Percentiles rank a stretch among this genome's conserved stretches.
These are phyloP conservation scores for Strix occidentalis DNA, from an alignment of 2,797 vertebrate species.

Conservation along the genomic window DNA sequence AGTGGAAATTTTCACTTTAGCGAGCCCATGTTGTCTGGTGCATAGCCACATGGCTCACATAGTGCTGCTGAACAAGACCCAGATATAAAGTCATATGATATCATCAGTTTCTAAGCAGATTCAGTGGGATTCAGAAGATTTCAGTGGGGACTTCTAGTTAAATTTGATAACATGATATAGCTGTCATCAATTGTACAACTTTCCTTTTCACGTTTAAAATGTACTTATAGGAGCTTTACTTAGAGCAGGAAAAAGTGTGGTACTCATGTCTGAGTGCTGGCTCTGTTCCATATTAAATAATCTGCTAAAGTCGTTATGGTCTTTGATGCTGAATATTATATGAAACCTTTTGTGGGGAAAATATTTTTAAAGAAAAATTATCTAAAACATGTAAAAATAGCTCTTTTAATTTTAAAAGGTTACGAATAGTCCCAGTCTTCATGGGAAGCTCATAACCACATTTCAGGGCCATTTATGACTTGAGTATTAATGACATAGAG, in stretches of 20 bases:
- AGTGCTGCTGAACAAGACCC: neutral
- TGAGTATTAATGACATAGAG: neutral
- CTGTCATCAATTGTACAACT: slow-evolving; percentile 8
- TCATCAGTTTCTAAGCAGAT: neutral
- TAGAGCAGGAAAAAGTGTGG: slow-evolving; percentile 53
- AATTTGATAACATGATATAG: slow-evolving; percentile 14
- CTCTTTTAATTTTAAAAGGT: neutral
- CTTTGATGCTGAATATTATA: slow-evolving; percentile 36
- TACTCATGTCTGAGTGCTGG: slow-evolving; percentile 52
- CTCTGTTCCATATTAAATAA: slow-evolving; percentile 69
- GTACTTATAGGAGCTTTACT: slow-evolving; percentile 30
- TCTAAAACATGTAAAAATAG: neutral
- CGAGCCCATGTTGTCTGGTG: neutral
- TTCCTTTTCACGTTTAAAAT: slow-evolving; percentile 31
- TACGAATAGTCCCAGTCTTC: neutral
- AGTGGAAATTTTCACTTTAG: neutral
- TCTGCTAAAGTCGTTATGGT: slow-evolving; percentile 63
- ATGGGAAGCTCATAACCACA: neutral
- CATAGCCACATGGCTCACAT: neutral
- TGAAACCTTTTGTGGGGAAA: neutral
- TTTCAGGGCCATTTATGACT: neutral
- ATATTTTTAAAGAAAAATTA: neutral
- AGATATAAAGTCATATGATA: neutral
- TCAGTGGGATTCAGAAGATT: neutral
- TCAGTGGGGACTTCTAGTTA: neutral